Percentiles rank a stretch among this genome's conserved stretches.
These are phyloP conservation scores for Illadopsis cleaveri DNA, from an alignment of 2,113 vertebrate genomes.

Conservation along the genomic window DNA sequence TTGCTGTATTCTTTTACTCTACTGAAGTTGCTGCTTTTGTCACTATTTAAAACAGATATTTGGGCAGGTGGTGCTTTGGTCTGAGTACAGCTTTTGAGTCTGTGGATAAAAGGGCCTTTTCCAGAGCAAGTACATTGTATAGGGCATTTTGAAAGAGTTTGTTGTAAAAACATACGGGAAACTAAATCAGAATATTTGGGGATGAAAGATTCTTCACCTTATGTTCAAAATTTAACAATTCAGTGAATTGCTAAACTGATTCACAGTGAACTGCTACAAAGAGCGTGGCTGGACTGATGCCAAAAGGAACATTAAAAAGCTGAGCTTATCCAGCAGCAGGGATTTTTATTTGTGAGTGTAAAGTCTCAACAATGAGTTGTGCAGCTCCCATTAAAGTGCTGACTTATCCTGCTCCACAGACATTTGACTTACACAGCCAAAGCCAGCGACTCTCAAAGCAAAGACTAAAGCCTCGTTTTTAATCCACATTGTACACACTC, in stretches of 20 bases:
- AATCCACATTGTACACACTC: background rate
- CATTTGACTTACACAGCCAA: background rate
- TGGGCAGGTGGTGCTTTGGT: background rate
- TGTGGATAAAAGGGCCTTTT: background rate
- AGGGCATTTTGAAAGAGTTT: background rate
- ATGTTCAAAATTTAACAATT: conserved; percentile 21
- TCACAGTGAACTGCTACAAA: background rate
- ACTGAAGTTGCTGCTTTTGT: background rate
- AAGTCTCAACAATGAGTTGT: background rate
- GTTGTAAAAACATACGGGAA: background rate
- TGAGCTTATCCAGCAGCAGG: background rate
- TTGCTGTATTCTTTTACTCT: background rate
- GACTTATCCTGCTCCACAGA: background rate
- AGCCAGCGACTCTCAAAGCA: background rate
- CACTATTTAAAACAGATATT: background rate
- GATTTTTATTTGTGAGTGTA: background rate
- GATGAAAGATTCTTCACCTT: background rate
- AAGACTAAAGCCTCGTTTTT: background rate
- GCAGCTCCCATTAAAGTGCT: background rate
- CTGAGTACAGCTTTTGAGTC: background rate
- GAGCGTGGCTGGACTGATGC: background rate
- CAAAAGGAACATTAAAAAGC: background rate
- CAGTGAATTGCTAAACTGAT: background rate
- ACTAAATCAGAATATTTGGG: background rate
- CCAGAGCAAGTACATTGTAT: background rate